These are phyloP conservation scores for Cygnus buccinator DNA, from an alignment of 2,113 vertebrate species.

Conservation along the genomic window DNA sequence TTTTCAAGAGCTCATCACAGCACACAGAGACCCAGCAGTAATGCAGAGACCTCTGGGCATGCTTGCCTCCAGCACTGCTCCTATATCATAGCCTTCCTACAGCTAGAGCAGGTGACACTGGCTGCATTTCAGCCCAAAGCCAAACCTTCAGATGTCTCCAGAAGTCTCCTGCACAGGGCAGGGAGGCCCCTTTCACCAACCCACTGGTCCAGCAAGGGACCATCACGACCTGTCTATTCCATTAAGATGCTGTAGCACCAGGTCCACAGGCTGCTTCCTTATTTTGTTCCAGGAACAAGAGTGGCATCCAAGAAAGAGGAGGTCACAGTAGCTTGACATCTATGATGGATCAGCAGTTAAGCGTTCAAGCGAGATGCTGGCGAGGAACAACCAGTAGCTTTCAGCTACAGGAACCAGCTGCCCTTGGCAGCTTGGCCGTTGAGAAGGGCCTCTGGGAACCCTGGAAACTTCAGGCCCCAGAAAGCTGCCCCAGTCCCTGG, in stretches of 20 bases:
- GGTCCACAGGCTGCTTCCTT: background rate
- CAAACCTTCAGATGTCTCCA: background rate
- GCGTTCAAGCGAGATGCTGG: background rate
- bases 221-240: background rate
- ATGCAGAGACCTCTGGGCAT: background rate
- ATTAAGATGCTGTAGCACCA: background rate
- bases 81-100: background rate
- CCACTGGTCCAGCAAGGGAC: no score
- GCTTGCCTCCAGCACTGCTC: background rate
- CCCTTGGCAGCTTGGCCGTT: background rate
- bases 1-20: background rate
- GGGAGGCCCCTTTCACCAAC: background rate
- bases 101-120: background rate
- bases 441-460: background rate
- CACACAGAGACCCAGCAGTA: background rate
- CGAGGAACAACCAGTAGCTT: background rate
- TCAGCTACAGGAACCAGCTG: background rate
- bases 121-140: background rate
- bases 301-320: background rate
- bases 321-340: background rate
- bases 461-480: background rate
- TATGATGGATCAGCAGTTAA: background rate
- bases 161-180: background rate
- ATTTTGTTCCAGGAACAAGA: background rate
- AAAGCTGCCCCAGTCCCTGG: background rate